A percentile compares a stretch with the other conserved stretches of the same genome.
phyloP scores from a whole-genome alignment of 2,888 invertebrate genomes.

The Gnatocerus cornutus region DNA sequence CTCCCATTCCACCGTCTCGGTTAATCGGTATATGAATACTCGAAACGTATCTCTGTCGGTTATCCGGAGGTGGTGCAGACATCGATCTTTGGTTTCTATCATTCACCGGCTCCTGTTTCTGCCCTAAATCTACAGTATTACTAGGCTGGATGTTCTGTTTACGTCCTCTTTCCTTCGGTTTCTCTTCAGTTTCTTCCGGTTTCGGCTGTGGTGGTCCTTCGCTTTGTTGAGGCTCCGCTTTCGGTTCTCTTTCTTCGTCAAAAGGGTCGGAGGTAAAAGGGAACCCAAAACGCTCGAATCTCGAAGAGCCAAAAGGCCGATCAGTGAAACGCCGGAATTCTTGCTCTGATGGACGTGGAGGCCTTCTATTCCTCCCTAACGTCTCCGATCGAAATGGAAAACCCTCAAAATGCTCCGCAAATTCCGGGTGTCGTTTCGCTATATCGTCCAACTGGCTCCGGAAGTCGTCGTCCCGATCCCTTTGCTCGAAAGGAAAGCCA shows the following conservation, averaged over 20 bases:
- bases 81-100: constrained; percentile 81
- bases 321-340: constrained; percentile 71
- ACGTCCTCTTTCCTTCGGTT: constrained; percentile 62
- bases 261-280: constrained; percentile 72
- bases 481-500: constrained; percentile 81
- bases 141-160: constrained; percentile 70
- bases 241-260: constrained; percentile 70
- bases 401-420: constrained; percentile 77
- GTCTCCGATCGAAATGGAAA: constrained; percentile 65
- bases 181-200: constrained; percentile 46
- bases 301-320: constrained; percentile 67
- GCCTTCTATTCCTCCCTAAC: constrained; percentile 60
- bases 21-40: constrained; percentile 68
- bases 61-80: constrained; percentile 87
- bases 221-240: constrained; percentile 43
- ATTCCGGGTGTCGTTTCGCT: constrained; percentile 82
- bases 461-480: constrained; percentile 72
- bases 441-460: constrained; percentile 78
- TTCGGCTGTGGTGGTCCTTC: constrained; percentile 50
- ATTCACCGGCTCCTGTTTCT: constrained; percentile 76
- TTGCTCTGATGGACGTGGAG: constrained; percentile 69
- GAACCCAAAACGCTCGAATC: constrained; percentile 66
- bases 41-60: constrained; percentile 66
- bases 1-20: constrained; percentile 47
- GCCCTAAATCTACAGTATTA: constrained; percentile 87